A percentile compares a stretch with the other conserved stretches of the same genome.
phyloP scores from a whole-genome alignment of 1,140 invertebrate species.

The Drosophila cardini region DNA sequence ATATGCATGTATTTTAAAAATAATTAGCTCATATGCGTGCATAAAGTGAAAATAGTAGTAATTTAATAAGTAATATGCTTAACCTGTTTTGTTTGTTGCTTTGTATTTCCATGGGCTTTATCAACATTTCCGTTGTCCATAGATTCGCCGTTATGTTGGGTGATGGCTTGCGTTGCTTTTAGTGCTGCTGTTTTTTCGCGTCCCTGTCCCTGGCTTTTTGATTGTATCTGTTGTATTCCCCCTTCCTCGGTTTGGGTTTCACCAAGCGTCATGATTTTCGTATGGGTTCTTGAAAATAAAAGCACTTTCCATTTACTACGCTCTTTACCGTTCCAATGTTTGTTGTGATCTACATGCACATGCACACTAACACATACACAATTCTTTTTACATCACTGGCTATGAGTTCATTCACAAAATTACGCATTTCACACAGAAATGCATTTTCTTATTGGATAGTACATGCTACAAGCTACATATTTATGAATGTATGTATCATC shows the following conservation, averaged over 20 bases:
- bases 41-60: neutral
- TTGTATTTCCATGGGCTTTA: slow-evolving; percentile 42
- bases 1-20: neutral
- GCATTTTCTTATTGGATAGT: neutral
- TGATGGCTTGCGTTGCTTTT: slow-evolving; percentile 3
- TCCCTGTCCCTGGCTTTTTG: slow-evolving; percentile 7
- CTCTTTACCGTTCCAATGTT: neutral
- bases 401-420: neutral
- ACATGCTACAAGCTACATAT: neutral
- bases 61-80: neutral
- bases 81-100: slow-evolving; percentile 49
- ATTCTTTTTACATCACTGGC: neutral
- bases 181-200: slow-evolving; percentile 22
- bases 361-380: neutral
- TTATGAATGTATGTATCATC: neutral
- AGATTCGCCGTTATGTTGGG: slow-evolving; percentile 5
- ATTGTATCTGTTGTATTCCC: slow-evolving; percentile 37
- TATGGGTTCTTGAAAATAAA: slow-evolving; percentile 36
- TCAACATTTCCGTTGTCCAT: slow-evolving; percentile 42
- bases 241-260: slow-evolving; percentile 52
- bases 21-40: neutral
- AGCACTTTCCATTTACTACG: neutral
- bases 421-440: neutral
- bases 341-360: neutral
- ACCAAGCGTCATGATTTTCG: slow-evolving; percentile 60